Evolutionary conservation across 92 coral and sea anemone genomes (phyloP).

Genomic region (Phenganax marumi): DNA sequence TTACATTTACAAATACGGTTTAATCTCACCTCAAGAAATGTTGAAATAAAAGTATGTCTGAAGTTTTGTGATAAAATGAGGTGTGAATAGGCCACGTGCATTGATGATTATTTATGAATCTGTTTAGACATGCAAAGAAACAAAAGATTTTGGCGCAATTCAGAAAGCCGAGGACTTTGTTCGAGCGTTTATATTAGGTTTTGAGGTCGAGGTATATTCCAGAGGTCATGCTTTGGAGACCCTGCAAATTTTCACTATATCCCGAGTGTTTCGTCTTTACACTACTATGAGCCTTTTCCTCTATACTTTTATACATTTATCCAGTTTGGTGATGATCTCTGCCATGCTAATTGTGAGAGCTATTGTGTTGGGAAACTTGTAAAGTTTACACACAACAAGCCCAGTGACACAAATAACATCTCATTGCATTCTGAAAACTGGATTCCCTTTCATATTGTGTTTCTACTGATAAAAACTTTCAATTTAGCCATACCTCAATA

Average conservation of each 20-base stretch:
- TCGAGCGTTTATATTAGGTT: slow-evolving; percentile 89
- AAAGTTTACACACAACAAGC: slow-evolving; percentile 51
- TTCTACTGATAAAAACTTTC: background rate
- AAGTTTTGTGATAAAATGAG: background rate
- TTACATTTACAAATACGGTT: slow-evolving; percentile 93
- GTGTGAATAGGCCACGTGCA: background rate
- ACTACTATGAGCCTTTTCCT: background rate
- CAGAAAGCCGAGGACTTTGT: slow-evolving; percentile 99
- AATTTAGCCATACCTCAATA: background rate
- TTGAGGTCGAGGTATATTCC: slow-evolving; percentile 79
- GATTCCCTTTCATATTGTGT: background rate
- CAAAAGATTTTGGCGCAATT: slow-evolving; percentile 89
- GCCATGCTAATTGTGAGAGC: slow-evolving; percentile 99
- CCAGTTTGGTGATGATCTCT: slow-evolving; percentile 74
- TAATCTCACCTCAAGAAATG: slow-evolving; percentile 77
- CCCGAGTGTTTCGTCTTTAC: too few species aligned
- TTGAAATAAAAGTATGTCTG: slow-evolving; percentile 78
- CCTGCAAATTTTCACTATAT: too few species aligned
- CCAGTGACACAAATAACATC: slow-evolving; percentile 87
- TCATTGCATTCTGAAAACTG: slow-evolving; percentile 69
- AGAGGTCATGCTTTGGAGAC: background rate
- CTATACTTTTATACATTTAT: background rate
- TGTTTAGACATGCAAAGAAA: slow-evolving; percentile 82
- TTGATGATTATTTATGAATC: background rate
- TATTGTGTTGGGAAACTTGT: slow-evolving; percentile 47